These are phyloP conservation scores for Itoplectis maculator DNA, from an alignment of 2,888 invertebrate species.

Conservation along the genomic window DNA sequence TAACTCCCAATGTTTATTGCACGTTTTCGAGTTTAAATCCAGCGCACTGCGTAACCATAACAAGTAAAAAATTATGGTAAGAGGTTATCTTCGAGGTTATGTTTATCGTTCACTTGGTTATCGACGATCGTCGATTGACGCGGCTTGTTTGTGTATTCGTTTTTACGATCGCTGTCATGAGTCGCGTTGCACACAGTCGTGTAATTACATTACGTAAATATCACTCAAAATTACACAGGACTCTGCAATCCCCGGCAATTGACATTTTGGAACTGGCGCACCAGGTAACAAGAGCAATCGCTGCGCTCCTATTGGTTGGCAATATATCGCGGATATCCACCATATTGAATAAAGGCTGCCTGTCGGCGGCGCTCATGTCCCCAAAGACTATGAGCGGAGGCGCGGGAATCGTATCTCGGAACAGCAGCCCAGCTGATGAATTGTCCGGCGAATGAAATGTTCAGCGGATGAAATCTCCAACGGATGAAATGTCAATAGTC, in stretches of 20 bases:
- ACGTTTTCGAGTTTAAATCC: conserved; percentile 16
- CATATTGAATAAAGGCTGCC: neutral
- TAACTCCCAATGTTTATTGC: conserved; percentile 56
- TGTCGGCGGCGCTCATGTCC: too few species aligned
- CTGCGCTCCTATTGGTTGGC: neutral
- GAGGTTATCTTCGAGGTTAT: conserved; percentile 44
- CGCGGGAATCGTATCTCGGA: too few species aligned
- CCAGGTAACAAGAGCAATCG: conserved; percentile 27
- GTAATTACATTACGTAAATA: conserved; percentile 65
- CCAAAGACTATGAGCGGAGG: too few species aligned
- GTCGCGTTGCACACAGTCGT: conserved; percentile 50
- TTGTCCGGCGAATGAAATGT: too few species aligned
- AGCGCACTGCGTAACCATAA: conserved; percentile 40
- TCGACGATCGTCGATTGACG: conserved; percentile 6
- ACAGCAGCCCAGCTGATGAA: too few species aligned
- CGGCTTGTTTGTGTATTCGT: conserved; percentile 1
- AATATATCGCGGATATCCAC: neutral
- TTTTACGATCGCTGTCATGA: conserved; percentile 41
- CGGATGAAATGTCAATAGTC: too few species aligned
- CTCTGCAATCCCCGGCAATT: conserved; percentile 9
- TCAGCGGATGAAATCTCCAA: too few species aligned
- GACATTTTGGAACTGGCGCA: conserved; percentile 31
- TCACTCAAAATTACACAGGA: conserved; percentile 33
- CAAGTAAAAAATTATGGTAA: conserved; percentile 6
- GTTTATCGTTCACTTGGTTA: neutral